Base-by-base conservation (phyloP, 1,140 invertebrate genomes). In the Heliconius congener region DNA sequence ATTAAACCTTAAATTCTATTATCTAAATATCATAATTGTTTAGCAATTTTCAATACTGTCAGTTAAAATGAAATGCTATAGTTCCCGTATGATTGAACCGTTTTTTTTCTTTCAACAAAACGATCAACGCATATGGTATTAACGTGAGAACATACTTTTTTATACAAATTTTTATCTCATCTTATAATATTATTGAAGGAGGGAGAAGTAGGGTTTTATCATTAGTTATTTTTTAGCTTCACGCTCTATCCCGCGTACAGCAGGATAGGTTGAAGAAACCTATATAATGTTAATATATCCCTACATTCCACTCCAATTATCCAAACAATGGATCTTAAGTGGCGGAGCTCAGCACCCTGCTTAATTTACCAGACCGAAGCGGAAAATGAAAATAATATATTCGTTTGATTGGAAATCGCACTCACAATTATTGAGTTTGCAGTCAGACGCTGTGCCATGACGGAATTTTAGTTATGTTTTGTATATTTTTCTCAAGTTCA, bases 41-140 rank as follows among this genome's bases (percentile, higher is more conserved):
- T 55, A 76, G 75, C 30, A 57, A 88, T 86, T 90, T 86, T 27
- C 23, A 88, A 86, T 87, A 83, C 80, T 86, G 87, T 88, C 84
- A 85, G 74, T 74, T 85, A 86, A 77, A 83, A 85, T 85, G 88
- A 82, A 90, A 91, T 81, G 70, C 73, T 83, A 92, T 88, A 89
- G 87, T 84, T 84, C 75, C 79, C 77, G 81, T 85, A 85, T 81
- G 82, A 83, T 88, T 87, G 79, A 71, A 85, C 73, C 82, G 83
- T 85, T 85, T 85, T 86, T 34, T 84, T 77, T 83, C 55, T 71
- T 79, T 52, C n/a, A 60, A 83, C 80, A 27, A 60, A 60, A 27
- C 55, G 60, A 76, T 82, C 83, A 42, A 76, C 83, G 78, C 84
- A 86, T 79, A 86, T 87, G 85, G 80, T 39, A 71, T 6, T 66